These are phyloP conservation scores for Lepidonotus clava DNA, from an alignment of 2,888 invertebrate species.

Conservation along the genomic window DNA sequence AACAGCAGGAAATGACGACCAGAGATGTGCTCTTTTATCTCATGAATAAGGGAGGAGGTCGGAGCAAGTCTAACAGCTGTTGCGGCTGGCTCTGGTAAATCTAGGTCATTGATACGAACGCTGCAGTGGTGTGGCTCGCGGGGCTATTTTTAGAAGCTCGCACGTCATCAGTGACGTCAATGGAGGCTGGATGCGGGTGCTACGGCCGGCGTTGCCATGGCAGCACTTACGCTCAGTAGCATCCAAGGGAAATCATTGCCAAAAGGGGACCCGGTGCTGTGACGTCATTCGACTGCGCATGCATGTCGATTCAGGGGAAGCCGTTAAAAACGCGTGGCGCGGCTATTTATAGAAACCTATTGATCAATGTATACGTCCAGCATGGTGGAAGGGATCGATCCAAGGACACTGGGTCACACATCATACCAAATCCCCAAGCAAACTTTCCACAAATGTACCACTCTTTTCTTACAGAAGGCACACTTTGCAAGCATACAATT, in stretches of 20 bases:
- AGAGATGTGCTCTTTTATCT: not conserved
- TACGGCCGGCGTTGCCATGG: constrained; percentile 32
- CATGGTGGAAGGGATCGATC: not conserved
- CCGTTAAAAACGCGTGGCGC: not conserved
- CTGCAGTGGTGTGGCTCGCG: constrained; percentile 33
- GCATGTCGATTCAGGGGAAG: constrained; percentile 40
- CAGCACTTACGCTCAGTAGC: constrained; percentile 45
- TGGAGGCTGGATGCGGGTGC: constrained; percentile 48
- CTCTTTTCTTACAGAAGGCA: no score
- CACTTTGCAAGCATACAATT: no score
- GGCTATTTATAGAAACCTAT: not conserved
- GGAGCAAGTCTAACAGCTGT: not conserved
- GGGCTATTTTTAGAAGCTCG: constrained; percentile 50
- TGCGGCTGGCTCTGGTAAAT: not conserved
- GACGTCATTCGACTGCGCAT: constrained; percentile 38
- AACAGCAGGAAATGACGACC: no score
- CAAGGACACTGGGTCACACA: no score
- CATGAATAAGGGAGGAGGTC: not conserved
- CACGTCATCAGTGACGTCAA: constrained; percentile 53
- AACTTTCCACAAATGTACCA: no score
- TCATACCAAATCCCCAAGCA: no score
- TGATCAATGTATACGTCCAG: not conserved
- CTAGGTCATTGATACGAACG: constrained; percentile 41
- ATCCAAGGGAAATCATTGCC: constrained; percentile 49
- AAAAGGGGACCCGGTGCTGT: constrained; percentile 48